phyloP scores from a whole-genome alignment of 2,113 vertebrate species.

The Peucedramus taeniatus region DNA sequence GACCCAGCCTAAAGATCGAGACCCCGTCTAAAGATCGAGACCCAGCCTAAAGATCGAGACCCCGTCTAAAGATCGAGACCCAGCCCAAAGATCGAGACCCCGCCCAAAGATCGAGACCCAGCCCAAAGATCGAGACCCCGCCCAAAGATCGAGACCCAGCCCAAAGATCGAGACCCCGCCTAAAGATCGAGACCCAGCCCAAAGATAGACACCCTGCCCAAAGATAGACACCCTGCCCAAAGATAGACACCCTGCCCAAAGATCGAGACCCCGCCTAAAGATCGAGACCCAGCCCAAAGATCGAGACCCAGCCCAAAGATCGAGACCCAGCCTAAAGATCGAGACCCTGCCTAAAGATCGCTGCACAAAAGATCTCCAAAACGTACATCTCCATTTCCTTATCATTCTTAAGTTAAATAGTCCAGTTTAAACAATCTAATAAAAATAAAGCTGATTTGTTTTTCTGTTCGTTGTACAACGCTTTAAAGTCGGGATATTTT shows the following conservation, averaged over 20 bases:
- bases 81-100: neutral
- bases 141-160: rapidly evolving
- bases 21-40: neutral
- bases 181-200: too few relatives aligned
- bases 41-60: rapidly evolving
- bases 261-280: rapidly evolving
- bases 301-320: rapidly evolving
- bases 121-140: neutral
- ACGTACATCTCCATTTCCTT: neutral
- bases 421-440: neutral
- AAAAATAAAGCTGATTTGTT: rapidly evolving
- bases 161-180: too few relatives aligned
- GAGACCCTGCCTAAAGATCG: neutral
- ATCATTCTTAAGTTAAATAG: neutral
- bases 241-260: neutral
- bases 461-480: neutral
- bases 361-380: neutral
- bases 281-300: neutral
- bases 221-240: rapidly evolving
- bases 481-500: neutral
- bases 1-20: neutral
- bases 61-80: neutral
- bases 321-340: neutral
- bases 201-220: neutral
- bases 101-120: rapidly evolving